Percentiles rank a stretch among this genome's conserved stretches.
These are phyloP conservation scores for Drosophila santomea DNA, from an alignment of 1,140 invertebrate genomes.

Conservation along the genomic window DNA sequence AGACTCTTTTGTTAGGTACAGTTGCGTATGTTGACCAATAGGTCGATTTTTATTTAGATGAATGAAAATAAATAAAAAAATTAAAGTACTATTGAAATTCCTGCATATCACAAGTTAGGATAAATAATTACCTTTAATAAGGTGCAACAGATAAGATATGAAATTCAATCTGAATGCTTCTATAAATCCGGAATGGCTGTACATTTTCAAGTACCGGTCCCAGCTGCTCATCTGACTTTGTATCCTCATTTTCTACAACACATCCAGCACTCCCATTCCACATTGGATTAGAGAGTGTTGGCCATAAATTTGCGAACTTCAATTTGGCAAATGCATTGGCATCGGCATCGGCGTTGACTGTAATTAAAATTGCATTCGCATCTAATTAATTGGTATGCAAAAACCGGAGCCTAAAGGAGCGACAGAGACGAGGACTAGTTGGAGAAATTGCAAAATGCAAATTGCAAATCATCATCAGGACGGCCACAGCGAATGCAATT, in stretches of 20 bases:
- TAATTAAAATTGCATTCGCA: slow-evolving; percentile 85
- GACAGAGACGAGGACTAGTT: slow-evolving; percentile 50
- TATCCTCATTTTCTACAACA: neutral
- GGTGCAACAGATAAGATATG: neutral
- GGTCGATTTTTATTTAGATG: neutral
- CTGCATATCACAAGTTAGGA: no score
- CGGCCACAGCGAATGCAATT: slow-evolving; percentile 42
- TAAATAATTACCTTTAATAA: no score
- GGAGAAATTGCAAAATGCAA: slow-evolving; percentile 72
- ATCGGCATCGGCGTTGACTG: slow-evolving; percentile 48
- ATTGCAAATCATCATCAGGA: slow-evolving; percentile 52
- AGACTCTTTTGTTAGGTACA: slow-evolving; percentile 44
- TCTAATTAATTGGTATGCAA: slow-evolving; percentile 85
- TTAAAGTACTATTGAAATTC: no score
- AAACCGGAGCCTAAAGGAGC: slow-evolving; percentile 53
- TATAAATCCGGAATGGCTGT: neutral
- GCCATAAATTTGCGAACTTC: slow-evolving; percentile 70
- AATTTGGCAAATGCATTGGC: slow-evolving; percentile 70
- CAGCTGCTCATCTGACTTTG: neutral
- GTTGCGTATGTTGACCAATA: slow-evolving; percentile 33
- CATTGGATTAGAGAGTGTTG: slow-evolving; percentile 15
- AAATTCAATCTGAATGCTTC: neutral
- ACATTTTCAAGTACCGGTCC: neutral
- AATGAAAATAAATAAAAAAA: neutral
- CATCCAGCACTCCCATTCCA: slow-evolving; percentile 19